Conservation (phyloP, 2,888 invertebrate genomes). For the Trichopoda pennipes region DNA sequence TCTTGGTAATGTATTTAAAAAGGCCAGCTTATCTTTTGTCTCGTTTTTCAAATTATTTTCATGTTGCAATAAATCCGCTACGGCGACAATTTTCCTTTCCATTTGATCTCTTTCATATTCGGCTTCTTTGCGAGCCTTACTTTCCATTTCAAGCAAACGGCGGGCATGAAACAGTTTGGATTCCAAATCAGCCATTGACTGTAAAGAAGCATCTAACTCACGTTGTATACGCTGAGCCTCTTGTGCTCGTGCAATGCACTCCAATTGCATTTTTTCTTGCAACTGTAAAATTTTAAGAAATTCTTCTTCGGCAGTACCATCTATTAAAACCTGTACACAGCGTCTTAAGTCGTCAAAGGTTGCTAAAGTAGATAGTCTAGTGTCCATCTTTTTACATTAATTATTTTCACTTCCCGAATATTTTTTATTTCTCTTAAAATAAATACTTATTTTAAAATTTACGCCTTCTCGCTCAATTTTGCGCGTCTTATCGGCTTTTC, state of each 20-base stretch:
- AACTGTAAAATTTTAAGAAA: constrained; percentile 88
- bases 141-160: constrained; percentile 90
- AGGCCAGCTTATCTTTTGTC: constrained; percentile 90
- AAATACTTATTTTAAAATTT: not conserved
- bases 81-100: constrained; percentile 87
- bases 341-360: constrained; percentile 88
- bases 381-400: constrained; percentile 70
- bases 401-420: not conserved
- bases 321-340: constrained; percentile 84
- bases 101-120: constrained; percentile 88
- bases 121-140: constrained; percentile 85
- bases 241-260: constrained; percentile 86
- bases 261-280: constrained; percentile 86
- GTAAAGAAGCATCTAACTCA: constrained; percentile 86
- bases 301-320: constrained; percentile 87
- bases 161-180: constrained; percentile 91
- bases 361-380: constrained; percentile 84
- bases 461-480: not conserved
- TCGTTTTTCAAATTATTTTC: constrained; percentile 89
- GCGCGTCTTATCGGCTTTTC: not conserved
- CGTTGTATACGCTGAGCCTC: constrained; percentile 88
- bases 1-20: constrained; percentile 85
- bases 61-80: constrained; percentile 87
- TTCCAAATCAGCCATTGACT: constrained; percentile 88
- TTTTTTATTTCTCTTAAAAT: not conserved